These are phyloP conservation scores for Microvelia longipes DNA, from an alignment of 1,140 invertebrate species.

Conservation along the genomic window DNA sequence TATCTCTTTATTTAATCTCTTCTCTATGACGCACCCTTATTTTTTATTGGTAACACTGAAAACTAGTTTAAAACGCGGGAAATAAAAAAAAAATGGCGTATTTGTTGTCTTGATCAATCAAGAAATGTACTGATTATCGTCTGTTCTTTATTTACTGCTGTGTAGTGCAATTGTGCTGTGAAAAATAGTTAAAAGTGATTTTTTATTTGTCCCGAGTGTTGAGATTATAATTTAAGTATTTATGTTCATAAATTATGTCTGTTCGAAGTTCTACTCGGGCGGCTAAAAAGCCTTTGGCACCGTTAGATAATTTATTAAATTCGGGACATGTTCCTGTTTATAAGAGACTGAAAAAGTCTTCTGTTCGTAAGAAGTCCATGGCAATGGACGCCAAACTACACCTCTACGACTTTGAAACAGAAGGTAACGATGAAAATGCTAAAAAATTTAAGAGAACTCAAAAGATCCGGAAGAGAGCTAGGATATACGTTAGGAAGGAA, in stretches of 20 bases:
- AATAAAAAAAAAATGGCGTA: too few species aligned
- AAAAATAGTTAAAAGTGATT: too few species aligned
- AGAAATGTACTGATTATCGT: too few species aligned
- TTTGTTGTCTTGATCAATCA: too few species aligned
- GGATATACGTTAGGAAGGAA: background rate
- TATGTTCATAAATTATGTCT: background rate
- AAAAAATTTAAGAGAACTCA: background rate
- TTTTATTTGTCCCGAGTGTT: too few species aligned
- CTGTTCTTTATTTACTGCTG: too few species aligned
- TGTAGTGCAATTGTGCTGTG: too few species aligned
- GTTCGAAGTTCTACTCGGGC: background rate
- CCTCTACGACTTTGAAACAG: background rate
- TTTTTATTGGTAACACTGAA: too few species aligned
- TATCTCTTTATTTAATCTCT: too few species aligned
- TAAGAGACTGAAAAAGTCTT: background rate
- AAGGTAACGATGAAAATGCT: background rate
- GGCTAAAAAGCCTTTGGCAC: background rate
- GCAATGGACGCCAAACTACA: background rate
- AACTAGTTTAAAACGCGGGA: too few species aligned
- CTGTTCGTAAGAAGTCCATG: background rate
- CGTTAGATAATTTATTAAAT: background rate
- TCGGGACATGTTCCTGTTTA: background rate
- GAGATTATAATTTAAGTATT: too few species aligned
- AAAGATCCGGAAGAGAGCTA: background rate
- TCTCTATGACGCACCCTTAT: too few species aligned